A percentile compares a stretch with the other conserved stretches of the same genome.
These are phyloP conservation scores for Montipora cactus DNA, from an alignment of 64 coral and sea anemone genomes.

Conservation along the genomic window DNA sequence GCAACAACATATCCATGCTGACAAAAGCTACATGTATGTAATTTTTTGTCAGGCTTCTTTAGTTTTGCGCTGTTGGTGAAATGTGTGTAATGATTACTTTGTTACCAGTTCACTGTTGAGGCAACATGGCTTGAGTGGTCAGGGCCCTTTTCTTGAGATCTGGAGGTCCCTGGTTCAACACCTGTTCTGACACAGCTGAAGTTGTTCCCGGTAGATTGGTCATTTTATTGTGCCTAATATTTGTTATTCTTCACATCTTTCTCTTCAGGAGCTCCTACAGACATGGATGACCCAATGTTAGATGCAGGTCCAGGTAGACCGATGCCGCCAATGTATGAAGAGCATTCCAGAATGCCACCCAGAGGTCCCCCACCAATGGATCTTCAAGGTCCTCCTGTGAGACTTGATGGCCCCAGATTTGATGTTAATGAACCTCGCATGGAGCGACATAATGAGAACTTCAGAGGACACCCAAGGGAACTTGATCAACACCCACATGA, in stretches of 20 bases:
- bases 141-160: no score
- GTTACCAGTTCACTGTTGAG: no score
- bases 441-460: slow-evolving; percentile 30
- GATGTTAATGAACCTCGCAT: not conserved
- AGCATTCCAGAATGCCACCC: slow-evolving; percentile 10
- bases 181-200: no score
- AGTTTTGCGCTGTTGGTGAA: no score
- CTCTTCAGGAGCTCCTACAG: slow-evolving; percentile 1
- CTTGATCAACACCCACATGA: not conserved
- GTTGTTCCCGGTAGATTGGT: no score
- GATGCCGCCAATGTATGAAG: slow-evolving; percentile 40
- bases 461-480: slow-evolving; percentile 55
- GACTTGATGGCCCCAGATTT: slow-evolving; percentile 23
- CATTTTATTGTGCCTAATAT: no score
- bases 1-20: no score
- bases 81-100: no score
- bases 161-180: no score
- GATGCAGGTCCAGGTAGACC: slow-evolving; percentile 34
- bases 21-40: no score
- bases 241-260: not conserved
- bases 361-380: slow-evolving; percentile 29
- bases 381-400: slow-evolving; percentile 10
- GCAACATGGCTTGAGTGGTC: no score
- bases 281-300: slow-evolving; percentile 9
- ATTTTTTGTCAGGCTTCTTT: no score